These are phyloP conservation scores for Diploscapter pachys DNA, from an alignment of 1,140 invertebrate genomes.

Conservation along the genomic window DNA sequence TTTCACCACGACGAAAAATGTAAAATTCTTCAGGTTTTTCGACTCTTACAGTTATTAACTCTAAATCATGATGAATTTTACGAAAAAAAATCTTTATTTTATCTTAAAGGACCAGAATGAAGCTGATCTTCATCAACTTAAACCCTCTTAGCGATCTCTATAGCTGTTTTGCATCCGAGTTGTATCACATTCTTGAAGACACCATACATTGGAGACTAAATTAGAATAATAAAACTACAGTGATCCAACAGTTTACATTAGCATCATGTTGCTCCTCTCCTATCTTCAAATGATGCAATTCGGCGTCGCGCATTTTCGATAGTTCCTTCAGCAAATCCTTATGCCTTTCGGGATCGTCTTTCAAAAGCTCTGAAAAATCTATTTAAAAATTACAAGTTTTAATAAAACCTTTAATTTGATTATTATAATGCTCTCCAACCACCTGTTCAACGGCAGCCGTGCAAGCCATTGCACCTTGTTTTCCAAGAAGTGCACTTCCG, in stretches of 20 bases:
- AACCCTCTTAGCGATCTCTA: slow-evolving; percentile 85
- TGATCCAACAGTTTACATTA: slow-evolving; percentile 43
- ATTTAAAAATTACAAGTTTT: neutral
- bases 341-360: slow-evolving; percentile 66
- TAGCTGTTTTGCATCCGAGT: slow-evolving; percentile 85
- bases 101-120: too few relatives aligned
- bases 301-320: slow-evolving; percentile 91
- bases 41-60: too few relatives aligned
- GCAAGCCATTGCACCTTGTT: slow-evolving; percentile 97
- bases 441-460: slow-evolving; percentile 97
- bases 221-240: neutral
- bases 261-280: slow-evolving; percentile 84
- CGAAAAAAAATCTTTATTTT: too few relatives aligned
- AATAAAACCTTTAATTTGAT: slow-evolving; percentile 70
- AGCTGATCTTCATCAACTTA: slow-evolving; percentile 11
- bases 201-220: slow-evolving; percentile 78
- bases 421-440: slow-evolving; percentile 97
- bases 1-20: too few relatives aligned
- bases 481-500: slow-evolving; percentile 76
- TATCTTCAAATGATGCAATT: slow-evolving; percentile 94
- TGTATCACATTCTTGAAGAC: slow-evolving; percentile 81
- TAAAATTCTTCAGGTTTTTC: too few relatives aligned
- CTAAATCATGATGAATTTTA: too few relatives aligned
- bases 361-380: slow-evolving; percentile 68
- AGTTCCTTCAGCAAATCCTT: slow-evolving; percentile 65